Evolutionary conservation across 2,888 invertebrate genomes (phyloP).

Genomic region (Gisinianus flammeolus): DNA sequence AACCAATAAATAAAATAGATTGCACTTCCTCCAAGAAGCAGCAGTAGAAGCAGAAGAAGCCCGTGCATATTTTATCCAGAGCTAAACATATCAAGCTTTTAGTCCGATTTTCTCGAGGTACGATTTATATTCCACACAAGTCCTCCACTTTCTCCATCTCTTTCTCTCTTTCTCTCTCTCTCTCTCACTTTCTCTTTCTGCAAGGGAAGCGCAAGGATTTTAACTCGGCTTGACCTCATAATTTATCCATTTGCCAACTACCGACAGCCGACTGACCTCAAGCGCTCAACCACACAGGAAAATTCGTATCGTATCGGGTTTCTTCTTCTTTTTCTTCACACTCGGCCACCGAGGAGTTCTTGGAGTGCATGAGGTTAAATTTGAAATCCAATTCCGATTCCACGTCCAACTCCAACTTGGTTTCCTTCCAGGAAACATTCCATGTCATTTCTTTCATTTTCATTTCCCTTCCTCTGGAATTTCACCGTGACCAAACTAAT

Average conservation of each 20-base stretch:
- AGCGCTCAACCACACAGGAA: not conserved
- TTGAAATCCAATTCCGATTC: no score
- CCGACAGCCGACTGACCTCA: conserved; percentile 18
- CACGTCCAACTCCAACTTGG: no score
- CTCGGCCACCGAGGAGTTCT: not conserved
- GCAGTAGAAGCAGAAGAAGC: no score
- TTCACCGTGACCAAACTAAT: no score
- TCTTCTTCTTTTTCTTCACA: not conserved
- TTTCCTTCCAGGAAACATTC: no score
- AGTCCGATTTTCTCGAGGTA: conserved; percentile 24
- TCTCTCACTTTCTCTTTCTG: not conserved
- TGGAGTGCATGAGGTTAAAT: no score
- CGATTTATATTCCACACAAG: not conserved
- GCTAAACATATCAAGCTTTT: conserved; percentile 38
- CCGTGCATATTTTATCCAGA: conserved; percentile 33
- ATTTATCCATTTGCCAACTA: no score
- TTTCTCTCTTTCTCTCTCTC: not conserved
- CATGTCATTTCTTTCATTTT: no score
- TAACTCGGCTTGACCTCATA: conserved; percentile 26
- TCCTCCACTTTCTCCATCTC: no score
- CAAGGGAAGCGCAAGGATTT: not conserved
- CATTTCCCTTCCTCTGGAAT: no score
- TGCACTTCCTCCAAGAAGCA: conserved; percentile 25
- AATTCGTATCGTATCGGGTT: not conserved
- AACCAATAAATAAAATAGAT: conserved; percentile 44